Percentiles rank a stretch among this genome's conserved stretches.
phyloP scores from a whole-genome alignment of 2,113 vertebrate species.

The Halcyon malimbica region DNA sequence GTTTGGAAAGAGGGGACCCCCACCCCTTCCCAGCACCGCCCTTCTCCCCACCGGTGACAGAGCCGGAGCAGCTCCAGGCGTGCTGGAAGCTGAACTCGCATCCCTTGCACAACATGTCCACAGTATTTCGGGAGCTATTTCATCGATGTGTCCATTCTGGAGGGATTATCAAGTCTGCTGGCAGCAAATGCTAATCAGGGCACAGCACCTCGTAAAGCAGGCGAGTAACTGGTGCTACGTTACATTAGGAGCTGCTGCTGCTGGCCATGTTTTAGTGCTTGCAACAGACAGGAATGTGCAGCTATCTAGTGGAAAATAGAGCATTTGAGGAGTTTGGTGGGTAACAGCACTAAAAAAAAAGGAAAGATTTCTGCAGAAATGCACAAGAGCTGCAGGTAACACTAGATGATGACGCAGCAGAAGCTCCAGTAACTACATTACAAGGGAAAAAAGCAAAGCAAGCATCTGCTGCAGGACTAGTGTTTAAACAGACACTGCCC shows the following conservation, averaged over 20 bases:
- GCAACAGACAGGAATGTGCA: background rate
- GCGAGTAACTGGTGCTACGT: accelerated
- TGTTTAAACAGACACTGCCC: background rate
- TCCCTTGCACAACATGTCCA: background rate
- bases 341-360: background rate
- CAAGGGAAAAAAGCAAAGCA: background rate
- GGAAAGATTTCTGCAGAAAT: background rate
- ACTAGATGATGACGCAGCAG: background rate
- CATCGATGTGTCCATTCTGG: background rate
- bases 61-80: background rate
- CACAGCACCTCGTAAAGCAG: background rate
- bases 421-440: background rate
- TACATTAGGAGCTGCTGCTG: background rate
- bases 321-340: background rate
- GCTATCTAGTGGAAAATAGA: background rate
- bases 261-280: background rate
- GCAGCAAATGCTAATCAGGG: slow-evolving; percentile 6
- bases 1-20: background rate
- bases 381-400: background rate
- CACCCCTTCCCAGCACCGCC: background rate
- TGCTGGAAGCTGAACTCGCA: background rate
- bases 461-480: background rate
- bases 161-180: background rate
- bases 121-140: background rate
- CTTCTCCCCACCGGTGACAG: background rate